A percentile compares a stretch with the other conserved stretches of the same genome.
phyloP scores from a whole-genome alignment of 1,140 invertebrate genomes.

The Agraylea sexmaculata region DNA sequence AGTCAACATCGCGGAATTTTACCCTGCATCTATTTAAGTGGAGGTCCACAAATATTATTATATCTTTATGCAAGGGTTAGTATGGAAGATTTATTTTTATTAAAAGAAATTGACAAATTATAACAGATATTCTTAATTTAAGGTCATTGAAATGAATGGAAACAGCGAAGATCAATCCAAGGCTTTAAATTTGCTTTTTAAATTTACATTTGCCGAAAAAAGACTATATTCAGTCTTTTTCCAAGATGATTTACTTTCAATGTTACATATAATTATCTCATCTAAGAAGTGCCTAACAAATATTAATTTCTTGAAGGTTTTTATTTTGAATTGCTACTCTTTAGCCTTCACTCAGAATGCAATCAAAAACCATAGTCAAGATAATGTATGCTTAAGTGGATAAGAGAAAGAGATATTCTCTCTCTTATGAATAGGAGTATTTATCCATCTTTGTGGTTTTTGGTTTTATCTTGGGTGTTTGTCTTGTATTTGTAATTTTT shows the following conservation, averaged over 20 bases:
- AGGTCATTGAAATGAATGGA: conserved; percentile 48
- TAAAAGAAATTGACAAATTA: conserved; percentile 3
- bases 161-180: conserved; percentile 43
- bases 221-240: conserved; percentile 39
- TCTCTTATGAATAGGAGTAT: no score
- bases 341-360: no score
- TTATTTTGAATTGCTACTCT: no score
- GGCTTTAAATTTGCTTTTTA: conserved; percentile 42
- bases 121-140: conserved; percentile 8
- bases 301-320: conserved; percentile 42
- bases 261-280: conserved; percentile 43
- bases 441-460: no score
- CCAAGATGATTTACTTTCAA: conserved; percentile 33
- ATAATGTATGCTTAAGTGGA: no score
- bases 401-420: no score
- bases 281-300: conserved; percentile 38
- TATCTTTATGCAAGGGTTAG: conserved; percentile 49
- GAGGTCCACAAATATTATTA: conserved; percentile 46
- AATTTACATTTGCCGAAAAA: conserved; percentile 38
- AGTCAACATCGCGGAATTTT: conserved; percentile 39
- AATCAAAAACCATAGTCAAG: no score
- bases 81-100: conserved; percentile 11
- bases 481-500: no score
- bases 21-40: conserved; percentile 42
- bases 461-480: no score